Conservation (phyloP, 1,140 invertebrate species). For the Lordiphosa clarofinis region DNA sequence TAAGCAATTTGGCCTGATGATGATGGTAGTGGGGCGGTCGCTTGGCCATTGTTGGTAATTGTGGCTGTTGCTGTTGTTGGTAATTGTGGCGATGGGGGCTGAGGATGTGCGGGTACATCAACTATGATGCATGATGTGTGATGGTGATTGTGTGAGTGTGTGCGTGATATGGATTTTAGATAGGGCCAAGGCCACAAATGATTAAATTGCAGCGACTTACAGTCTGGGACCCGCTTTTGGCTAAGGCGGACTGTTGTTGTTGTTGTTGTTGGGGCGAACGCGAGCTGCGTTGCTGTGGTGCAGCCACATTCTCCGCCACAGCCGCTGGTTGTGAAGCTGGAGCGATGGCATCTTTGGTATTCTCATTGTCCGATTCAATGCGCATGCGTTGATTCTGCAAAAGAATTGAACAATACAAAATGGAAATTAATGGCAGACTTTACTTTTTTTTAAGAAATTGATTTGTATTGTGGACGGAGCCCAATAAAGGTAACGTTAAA, state of each 20-base stretch:
- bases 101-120: constrained; percentile 20
- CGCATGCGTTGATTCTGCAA: constrained; percentile 78
- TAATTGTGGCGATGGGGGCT: constrained; percentile 27
- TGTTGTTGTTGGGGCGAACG: constrained; percentile 48
- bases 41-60: constrained; percentile 13
- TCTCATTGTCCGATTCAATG: constrained; percentile 68
- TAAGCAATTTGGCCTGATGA: constrained; percentile 30
- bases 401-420: constrained; percentile 2
- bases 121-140: constrained; percentile 10
- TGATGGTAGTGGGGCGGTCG: constrained; percentile 9
- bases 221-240: constrained; percentile 63
- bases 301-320: constrained; percentile 18
- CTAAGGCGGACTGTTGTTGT: constrained; percentile 30
- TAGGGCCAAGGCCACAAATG: constrained; percentile 30
- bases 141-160: constrained; percentile 21
- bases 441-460: too few species aligned
- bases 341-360: constrained; percentile 50
- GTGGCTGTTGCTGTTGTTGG: constrained; percentile 10
- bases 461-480: too few species aligned
- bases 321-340: constrained; percentile 28
- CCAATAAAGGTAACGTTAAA: too few species aligned
- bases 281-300: constrained; percentile 31
- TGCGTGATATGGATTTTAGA: constrained; percentile 29
- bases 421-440: background rate
- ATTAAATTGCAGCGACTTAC: constrained; percentile 68